These are phyloP conservation scores for Etheostoma nigrum DNA, from an alignment of 2,797 vertebrate species.

Conservation along the genomic window DNA sequence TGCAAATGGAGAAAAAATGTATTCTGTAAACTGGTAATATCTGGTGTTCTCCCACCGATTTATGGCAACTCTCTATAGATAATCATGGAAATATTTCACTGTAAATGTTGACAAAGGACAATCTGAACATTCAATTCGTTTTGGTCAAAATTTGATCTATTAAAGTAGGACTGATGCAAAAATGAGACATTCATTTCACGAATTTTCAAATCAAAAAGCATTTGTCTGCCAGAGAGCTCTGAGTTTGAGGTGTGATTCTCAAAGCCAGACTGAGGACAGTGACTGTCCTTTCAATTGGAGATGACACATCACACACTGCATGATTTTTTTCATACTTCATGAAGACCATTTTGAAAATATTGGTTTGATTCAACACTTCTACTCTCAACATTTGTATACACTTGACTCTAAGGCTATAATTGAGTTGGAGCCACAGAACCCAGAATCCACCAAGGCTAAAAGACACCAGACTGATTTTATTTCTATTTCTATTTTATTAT, in stretches of 20 bases:
- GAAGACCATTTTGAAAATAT: not conserved
- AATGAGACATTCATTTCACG: not conserved
- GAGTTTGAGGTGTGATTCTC: not conserved
- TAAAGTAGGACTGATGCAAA: slow-evolving; percentile 2
- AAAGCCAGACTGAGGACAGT: not conserved
- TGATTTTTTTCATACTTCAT: not conserved
- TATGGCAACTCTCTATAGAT: not conserved
- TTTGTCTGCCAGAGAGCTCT: slow-evolving; percentile 1
- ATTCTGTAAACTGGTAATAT: not conserved
- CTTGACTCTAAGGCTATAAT: not conserved
- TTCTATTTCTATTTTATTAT: no score
- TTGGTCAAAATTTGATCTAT: not conserved
- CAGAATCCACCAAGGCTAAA: not conserved
- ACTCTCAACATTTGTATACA: not conserved
- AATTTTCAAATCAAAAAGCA: not conserved
- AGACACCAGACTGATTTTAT: not conserved
- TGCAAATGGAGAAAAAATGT: not conserved
- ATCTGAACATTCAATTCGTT: not conserved
- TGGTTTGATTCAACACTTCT: not conserved
- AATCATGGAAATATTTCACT: not conserved
- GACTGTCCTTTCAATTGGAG: not conserved
- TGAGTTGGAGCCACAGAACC: not conserved
- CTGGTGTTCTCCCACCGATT: not conserved
- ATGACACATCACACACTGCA: not conserved
- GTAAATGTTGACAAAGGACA: not conserved